Evolutionary conservation across 2,888 invertebrate species (phyloP).

Genomic region (Drosophila meridionalis): DNA sequence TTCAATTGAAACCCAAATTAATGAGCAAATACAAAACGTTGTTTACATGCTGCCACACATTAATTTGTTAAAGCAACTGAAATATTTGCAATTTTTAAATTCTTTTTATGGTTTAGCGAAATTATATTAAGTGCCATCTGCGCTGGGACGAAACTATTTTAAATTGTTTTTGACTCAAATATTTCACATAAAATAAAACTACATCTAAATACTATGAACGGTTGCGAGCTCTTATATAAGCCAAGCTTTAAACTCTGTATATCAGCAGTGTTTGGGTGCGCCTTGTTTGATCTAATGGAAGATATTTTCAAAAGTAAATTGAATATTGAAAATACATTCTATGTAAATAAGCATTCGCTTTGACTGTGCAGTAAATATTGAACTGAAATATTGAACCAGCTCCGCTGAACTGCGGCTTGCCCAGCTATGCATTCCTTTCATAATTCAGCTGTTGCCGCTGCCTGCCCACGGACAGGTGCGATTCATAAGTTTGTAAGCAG

Average conservation of each 20-base stretch:
- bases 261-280: not conserved
- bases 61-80: slow-evolving; percentile 38
- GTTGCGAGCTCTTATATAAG: too few species aligned
- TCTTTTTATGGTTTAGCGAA: slow-evolving; percentile 22
- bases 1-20: slow-evolving; percentile 55
- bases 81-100: slow-evolving; percentile 7
- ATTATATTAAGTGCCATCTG: slow-evolving; percentile 11
- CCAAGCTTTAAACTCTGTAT: too few species aligned
- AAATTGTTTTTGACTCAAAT: not conserved
- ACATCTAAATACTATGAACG: too few species aligned
- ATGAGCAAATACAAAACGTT: slow-evolving; percentile 32
- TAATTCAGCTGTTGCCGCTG: slow-evolving; percentile 42
- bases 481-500: slow-evolving; percentile 12
- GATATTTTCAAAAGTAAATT: not conserved
- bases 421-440: slow-evolving; percentile 31
- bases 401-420: slow-evolving; percentile 16
- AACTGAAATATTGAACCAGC: slow-evolving; percentile 14
- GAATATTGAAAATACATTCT: not conserved
- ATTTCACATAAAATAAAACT: not conserved
- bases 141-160: not conserved
- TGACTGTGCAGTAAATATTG: slow-evolving; percentile 4
- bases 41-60: slow-evolving; percentile 33
- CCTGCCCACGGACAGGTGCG: slow-evolving; percentile 62
- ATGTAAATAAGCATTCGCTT: slow-evolving; percentile 18
- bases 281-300: not conserved